Evolutionary conservation across 2,888 invertebrate genomes (phyloP), one percentile per base, ranked within the genome.

Genomic region (Dicranocentrus wangi): DNA sequence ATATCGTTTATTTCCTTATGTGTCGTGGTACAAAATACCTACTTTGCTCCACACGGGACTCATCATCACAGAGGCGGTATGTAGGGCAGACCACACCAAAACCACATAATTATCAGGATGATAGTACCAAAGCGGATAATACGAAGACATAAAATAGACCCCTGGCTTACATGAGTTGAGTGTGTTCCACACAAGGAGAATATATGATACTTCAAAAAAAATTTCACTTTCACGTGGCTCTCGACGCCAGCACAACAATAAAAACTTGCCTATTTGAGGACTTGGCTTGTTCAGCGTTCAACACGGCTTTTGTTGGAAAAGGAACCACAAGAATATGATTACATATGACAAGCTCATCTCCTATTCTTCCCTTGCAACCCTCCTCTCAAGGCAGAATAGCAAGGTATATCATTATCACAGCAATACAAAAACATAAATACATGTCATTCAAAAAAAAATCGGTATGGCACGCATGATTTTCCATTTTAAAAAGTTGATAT

Each of bases 31-130:
- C 47, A 47, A 47, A 5, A 8, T 39, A 39, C 39, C 39, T 39
- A 39, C 13, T 39, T 8, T 39, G 13, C 8, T 39, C 39, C 39
- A 39, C 39, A 39, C n/a, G n/a, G n/a, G n/a, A n/a, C n/a, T n/a
- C 39, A 39, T 39, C 13, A n/a, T 17, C 3, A 3, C 51, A 8
- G 10, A 51, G 51, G 19, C 21, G 39, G 61, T 21, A 63, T 63
- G 63, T 63, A 63, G 63, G 63, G 42, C 63, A 63, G 63, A 23
- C 63, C 63, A 63, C 63, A 63, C 63, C 63, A 63, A 63, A 63
- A 63, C 63, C 63, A 42, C 63, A 63, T 63, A 27, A 63, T 42
- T 63, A 63, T n/a, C 28, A 60, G 1, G 10, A 28, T 60, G 28
- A 60, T 23, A 17, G 17, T 32, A 17, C 28, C 23, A 32, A 60